Evolutionary conservation across 2,797 vertebrate species (phyloP), one percentile per base, ranked within the genome.

Genomic region (Trachops cirrhosus): DNA sequence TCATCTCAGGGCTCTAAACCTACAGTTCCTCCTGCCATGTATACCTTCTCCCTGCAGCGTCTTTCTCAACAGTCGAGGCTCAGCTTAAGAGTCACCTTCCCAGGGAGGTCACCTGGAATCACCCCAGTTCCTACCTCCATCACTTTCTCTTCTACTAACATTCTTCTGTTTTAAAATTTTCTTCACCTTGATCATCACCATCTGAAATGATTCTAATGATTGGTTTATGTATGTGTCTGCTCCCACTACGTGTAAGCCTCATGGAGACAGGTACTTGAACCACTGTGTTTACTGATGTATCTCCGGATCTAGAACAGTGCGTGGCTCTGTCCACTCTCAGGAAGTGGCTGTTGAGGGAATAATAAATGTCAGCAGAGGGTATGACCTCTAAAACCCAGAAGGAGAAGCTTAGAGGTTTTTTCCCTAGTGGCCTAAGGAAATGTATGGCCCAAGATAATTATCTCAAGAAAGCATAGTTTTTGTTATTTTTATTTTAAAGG

Each of bases 1-100:
- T 34, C 59, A 34, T 48, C 48, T 3, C 37, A 18, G 48, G 18
- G 11, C 39, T 34, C 1, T 32, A 0, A 2, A 9, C 41, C 37
- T 4, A 19, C 19, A 1, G 16, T 37, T 41, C 34, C 39, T 78
- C 48, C n/a, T 19, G 39, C 82, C 32, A 0, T 41, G n/a, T 34
- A 4, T 3, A 29, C 26, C n/a, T 48, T 9, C 46, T 22, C 41
- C 39, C 3, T 1, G 0, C 5, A 15, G 12, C 50, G 14, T 77
- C n/a, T 22, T 37, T 34, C 26, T 19, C 48, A 29, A 46, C 39
- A 4, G 8, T 18, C 39, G 12, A 46, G 24, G 62, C 32, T 46
- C 46, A 37, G 46, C 5, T 50, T 67, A 12, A 48, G 39, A 24
- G 9, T 32, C 57, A 24, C 48, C 48, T 32, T 37, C 14, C 62